These are phyloP conservation scores for Phymatocera aterrima DNA, from an alignment of 2,888 invertebrate genomes.

Conservation along the genomic window DNA sequence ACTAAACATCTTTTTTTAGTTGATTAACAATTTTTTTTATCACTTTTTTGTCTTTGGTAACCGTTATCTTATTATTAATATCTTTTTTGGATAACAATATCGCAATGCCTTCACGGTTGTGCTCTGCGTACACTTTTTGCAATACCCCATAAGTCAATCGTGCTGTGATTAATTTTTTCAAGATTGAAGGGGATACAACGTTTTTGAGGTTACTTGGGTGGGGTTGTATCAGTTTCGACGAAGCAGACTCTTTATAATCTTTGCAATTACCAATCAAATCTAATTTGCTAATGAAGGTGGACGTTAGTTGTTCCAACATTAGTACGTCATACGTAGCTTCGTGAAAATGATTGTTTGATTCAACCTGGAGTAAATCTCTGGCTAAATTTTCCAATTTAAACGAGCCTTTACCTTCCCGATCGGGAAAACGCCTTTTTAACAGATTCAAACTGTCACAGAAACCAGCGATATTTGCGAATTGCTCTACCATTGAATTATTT, in stretches of 20 bases:
- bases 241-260: not conserved
- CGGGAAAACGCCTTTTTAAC: constrained; percentile 36
- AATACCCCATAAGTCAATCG: constrained; percentile 18
- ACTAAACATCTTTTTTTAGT: too few species aligned
- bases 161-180: constrained; percentile 37
- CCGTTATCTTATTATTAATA: not conserved
- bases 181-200: constrained; percentile 21
- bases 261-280: constrained; percentile 20
- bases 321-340: constrained; percentile 50
- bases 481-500: constrained; percentile 24
- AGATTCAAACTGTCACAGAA: constrained; percentile 47
- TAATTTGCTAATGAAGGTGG: constrained; percentile 5
- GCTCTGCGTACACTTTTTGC: constrained; percentile 18
- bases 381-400: constrained; percentile 45
- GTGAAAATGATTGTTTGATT: constrained; percentile 43
- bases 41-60: constrained; percentile 40
- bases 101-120: not conserved
- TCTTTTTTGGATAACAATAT: not conserved
- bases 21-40: constrained; percentile 28
- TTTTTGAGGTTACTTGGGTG: constrained; percentile 34
- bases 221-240: constrained; percentile 16
- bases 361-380: constrained; percentile 38
- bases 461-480: constrained; percentile 44
- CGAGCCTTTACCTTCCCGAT: constrained; percentile 26
- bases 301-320: constrained; percentile 39